These are phyloP conservation scores for Parthenolecanium corni DNA, from an alignment of 2,888 invertebrate species.

Conservation along the genomic window DNA sequence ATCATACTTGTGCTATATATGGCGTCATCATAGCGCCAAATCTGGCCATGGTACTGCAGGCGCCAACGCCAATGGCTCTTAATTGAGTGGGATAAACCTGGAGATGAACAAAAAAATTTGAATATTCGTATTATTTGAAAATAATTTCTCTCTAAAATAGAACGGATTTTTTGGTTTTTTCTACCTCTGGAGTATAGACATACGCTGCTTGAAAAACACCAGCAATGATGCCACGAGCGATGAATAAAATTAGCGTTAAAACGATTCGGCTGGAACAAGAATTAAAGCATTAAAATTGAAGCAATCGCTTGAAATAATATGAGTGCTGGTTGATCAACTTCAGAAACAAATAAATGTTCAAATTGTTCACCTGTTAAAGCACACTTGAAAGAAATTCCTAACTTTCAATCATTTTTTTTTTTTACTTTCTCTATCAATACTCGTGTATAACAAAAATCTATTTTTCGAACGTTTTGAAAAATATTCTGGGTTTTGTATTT, in stretches of 20 bases:
- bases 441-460: too few relatives aligned
- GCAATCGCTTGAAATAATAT: background rate
- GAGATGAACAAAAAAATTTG: background rate
- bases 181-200: constrained; percentile 83
- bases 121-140: background rate
- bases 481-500: constrained; percentile 1
- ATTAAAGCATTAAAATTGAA: constrained; percentile 11
- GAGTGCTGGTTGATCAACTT: background rate
- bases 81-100: constrained; percentile 78
- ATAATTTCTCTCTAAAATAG: constrained; percentile 3
- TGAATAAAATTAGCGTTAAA: constrained; percentile 70
- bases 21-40: constrained; percentile 90
- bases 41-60: constrained; percentile 80
- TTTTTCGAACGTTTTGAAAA: too few relatives aligned
- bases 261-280: constrained; percentile 58
- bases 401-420: too few relatives aligned
- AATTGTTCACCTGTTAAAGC: constrained; percentile 1
- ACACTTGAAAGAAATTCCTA: too few relatives aligned
- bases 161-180: constrained; percentile 3
- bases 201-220: constrained; percentile 92
- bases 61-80: constrained; percentile 81
- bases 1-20: constrained; percentile 73
- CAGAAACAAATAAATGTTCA: background rate
- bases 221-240: constrained; percentile 82
- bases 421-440: too few relatives aligned